A percentile compares a stretch with the other conserved stretches of the same genome.
These are phyloP conservation scores for Diplodus puntazzo DNA, from an alignment of 2,797 vertebrate species.

Conservation along the genomic window DNA sequence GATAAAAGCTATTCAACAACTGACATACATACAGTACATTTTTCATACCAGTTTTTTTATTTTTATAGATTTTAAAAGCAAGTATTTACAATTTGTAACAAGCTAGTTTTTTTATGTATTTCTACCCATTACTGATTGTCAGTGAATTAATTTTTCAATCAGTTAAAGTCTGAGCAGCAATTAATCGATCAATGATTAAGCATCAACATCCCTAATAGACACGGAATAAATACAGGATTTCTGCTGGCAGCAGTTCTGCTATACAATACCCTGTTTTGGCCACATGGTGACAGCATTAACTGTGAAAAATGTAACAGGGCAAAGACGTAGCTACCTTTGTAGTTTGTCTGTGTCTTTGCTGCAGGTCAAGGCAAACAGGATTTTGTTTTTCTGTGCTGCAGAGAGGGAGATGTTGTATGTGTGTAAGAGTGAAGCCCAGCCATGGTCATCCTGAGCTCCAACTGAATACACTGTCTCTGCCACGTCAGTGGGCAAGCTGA, in stretches of 20 bases:
- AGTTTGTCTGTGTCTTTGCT: slow-evolving; percentile 83
- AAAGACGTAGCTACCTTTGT: slow-evolving; percentile 65
- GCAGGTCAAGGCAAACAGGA: slow-evolving; percentile 81
- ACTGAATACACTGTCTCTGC: slow-evolving; percentile 81
- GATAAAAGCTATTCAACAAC: too few relatives aligned
- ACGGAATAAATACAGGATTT: not conserved
- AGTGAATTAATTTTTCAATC: too few relatives aligned
- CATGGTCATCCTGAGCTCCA: slow-evolving; percentile 81
- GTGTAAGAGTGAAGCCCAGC: slow-evolving; percentile 84
- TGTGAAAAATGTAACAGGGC: not conserved
- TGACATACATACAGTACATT: too few relatives aligned
- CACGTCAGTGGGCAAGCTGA: slow-evolving; percentile 86
- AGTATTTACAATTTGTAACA: too few relatives aligned
- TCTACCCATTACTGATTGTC: too few relatives aligned
- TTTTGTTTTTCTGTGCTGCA: slow-evolving; percentile 83
- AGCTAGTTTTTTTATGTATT: too few relatives aligned
- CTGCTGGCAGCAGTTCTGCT: not conserved
- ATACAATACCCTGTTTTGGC: slow-evolving; percentile 7
- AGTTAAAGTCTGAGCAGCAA: too few relatives aligned
- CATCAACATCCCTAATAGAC: not conserved
- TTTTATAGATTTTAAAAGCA: too few relatives aligned
- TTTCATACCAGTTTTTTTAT: too few relatives aligned
- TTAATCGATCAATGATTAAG: too few relatives aligned
- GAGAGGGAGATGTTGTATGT: slow-evolving; percentile 80
- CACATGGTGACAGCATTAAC: slow-evolving; percentile 62